phyloP scores from a whole-genome alignment of 1,140 invertebrate species.

The Euglossa dilemma region DNA sequence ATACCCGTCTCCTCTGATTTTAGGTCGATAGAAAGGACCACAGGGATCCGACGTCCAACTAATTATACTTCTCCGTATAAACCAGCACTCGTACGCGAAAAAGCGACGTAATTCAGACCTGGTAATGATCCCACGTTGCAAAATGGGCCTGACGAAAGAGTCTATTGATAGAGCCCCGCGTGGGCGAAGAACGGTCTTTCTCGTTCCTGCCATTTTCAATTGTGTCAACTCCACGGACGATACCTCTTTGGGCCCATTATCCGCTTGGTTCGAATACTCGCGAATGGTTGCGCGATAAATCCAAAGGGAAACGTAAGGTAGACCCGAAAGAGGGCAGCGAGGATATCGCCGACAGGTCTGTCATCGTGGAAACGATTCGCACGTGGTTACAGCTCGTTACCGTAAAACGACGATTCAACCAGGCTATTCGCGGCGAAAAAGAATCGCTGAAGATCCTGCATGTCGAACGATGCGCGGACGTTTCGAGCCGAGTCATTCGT shows the following conservation, averaged over 20 bases:
- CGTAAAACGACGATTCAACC: neutral
- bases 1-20: no score
- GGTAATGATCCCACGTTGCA: conserved; percentile 72
- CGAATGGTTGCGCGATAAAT: neutral
- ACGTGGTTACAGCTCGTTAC: neutral
- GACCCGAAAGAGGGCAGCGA: neutral
- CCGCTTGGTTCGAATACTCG: neutral
- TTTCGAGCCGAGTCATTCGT: conserved; percentile 20
- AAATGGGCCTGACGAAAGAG: conserved; percentile 75
- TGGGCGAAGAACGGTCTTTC: conserved; percentile 59
- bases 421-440: no score
- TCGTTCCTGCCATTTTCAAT: conserved; percentile 20
- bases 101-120: conserved; percentile 50
- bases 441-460: neutral
- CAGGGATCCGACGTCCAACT: neutral
- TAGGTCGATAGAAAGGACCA: neutral
- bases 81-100: neutral
- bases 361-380: neutral
- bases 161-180: conserved; percentile 74
- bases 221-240: neutral
- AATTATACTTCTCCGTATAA: neutral
- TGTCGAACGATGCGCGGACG: neutral
- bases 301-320: neutral
- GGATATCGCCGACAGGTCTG: neutral
- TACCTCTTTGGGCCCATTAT: no score